These are phyloP conservation scores for Serilophus lunatus DNA, from an alignment of 2,113 vertebrate species.

Conservation along the genomic window DNA sequence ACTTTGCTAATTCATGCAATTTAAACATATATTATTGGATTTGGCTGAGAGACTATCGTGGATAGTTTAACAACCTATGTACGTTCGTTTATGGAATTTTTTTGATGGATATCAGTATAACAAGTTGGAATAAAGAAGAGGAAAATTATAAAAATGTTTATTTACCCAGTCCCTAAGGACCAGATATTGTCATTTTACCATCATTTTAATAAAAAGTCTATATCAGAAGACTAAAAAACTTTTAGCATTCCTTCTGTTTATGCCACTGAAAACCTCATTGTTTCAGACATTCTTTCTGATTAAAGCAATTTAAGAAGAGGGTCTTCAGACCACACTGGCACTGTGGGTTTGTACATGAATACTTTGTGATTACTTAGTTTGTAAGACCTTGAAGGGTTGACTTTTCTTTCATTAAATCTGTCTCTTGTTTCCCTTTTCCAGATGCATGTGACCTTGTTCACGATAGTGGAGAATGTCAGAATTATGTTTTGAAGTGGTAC, in stretches of 20 bases:
- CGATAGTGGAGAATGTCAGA: conserved; percentile 71
- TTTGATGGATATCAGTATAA: neutral
- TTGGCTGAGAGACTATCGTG: neutral
- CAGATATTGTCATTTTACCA: neutral
- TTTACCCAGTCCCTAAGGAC: neutral
- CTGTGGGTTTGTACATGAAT: neutral
- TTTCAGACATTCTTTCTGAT: neutral
- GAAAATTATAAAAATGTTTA: neutral
- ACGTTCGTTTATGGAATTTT: neutral
- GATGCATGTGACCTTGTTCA: conserved; percentile 68
- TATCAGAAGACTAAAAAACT: neutral
- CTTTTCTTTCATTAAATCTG: neutral
- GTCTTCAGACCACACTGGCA: rapidly evolving
- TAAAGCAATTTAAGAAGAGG: neutral
- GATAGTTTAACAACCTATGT: neutral
- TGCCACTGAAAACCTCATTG: neutral
- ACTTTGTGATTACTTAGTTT: neutral
- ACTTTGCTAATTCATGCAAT: neutral
- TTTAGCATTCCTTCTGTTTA: neutral
- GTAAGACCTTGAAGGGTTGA: neutral
- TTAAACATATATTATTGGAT: neutral
- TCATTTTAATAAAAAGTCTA: neutral
- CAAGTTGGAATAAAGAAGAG: neutral
- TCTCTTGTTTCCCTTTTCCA: conserved; percentile 28
- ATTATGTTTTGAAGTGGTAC: conserved; percentile 80